Conservation (phyloP, 2,113 vertebrate genomes). For the Charina bottae region DNA sequence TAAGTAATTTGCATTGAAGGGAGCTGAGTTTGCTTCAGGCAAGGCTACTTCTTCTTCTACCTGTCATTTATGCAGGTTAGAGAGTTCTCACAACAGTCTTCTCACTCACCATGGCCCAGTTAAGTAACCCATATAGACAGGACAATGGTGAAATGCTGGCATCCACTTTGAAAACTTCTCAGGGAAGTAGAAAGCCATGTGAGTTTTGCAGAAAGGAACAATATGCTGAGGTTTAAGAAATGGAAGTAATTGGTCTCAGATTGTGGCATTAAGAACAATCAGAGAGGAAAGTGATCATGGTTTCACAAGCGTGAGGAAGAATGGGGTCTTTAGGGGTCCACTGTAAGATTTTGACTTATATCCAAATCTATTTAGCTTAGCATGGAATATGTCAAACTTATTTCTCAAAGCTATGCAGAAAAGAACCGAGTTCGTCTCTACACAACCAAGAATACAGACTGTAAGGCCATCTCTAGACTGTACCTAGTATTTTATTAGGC, state of each 20-base stretch:
- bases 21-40: no score
- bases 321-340: no score
- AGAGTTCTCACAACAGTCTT: no score
- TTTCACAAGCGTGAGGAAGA: background rate
- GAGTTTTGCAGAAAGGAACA: background rate
- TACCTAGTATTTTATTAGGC: conserved; percentile 70
- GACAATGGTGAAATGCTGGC: background rate
- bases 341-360: background rate
- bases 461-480: conserved; percentile 51
- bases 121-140: no score
- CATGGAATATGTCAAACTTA: conserved; percentile 22
- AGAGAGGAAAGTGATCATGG: background rate
- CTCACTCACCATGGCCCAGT: no score
- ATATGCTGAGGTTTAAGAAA: background rate
- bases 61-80: no score
- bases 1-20: no score
- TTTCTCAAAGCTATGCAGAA: conserved; percentile 34
- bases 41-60: no score
- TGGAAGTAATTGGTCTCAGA: background rate
- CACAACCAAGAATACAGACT: conserved; percentile 45
- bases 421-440: conserved; percentile 26
- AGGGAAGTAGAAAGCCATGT: background rate
- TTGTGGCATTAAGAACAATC: background rate
- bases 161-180: background rate
- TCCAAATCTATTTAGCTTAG: conserved; percentile 15